phyloP scores from a whole-genome alignment of 1,140 invertebrate species.

The Orius insidiosus region DNA sequence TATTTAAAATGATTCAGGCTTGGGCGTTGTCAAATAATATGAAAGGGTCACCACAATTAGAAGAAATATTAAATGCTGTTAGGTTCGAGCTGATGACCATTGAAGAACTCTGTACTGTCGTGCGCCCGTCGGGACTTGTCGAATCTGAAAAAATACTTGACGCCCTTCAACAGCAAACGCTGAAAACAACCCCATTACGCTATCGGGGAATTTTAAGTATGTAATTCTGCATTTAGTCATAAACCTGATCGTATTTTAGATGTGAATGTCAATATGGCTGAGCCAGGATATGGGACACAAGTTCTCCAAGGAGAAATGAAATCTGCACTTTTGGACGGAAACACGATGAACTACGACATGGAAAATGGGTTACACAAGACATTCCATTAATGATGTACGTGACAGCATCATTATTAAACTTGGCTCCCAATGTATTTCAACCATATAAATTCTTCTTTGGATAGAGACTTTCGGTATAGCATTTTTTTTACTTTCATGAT shows the following conservation, averaged over 20 bases:
- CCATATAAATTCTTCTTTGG: slow-evolving; percentile 86
- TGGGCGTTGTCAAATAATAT: slow-evolving; percentile 59
- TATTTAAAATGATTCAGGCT: slow-evolving; percentile 70
- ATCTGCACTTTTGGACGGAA: slow-evolving; percentile 69
- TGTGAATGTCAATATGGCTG: slow-evolving; percentile 82
- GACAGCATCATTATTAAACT: slow-evolving; percentile 79
- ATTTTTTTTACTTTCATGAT: too few species aligned
- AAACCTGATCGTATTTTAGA: slow-evolving; percentile 32
- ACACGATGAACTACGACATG: slow-evolving; percentile 74
- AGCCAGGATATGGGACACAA: slow-evolving; percentile 52
- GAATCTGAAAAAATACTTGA: slow-evolving; percentile 81
- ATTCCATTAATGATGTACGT: slow-evolving; percentile 69
- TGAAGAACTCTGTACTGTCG: slow-evolving; percentile 69
- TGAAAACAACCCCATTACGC: slow-evolving; percentile 55
- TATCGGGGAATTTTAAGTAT: slow-evolving; percentile 61
- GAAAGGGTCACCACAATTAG: slow-evolving; percentile 12
- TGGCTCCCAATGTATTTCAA: slow-evolving; percentile 80
- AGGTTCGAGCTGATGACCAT: slow-evolving; percentile 75
- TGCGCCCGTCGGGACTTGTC: slow-evolving; percentile 69
- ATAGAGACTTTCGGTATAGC: slow-evolving; percentile 79
- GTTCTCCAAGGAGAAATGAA: slow-evolving; percentile 78
- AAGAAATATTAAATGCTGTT: slow-evolving; percentile 29
- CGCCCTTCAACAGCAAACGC: slow-evolving; percentile 72
- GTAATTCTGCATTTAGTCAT: too few species aligned
- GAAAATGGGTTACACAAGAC: slow-evolving; percentile 82